phyloP scores from a whole-genome alignment of 2,797 vertebrate species.

The Sebastes steindachneri region DNA sequence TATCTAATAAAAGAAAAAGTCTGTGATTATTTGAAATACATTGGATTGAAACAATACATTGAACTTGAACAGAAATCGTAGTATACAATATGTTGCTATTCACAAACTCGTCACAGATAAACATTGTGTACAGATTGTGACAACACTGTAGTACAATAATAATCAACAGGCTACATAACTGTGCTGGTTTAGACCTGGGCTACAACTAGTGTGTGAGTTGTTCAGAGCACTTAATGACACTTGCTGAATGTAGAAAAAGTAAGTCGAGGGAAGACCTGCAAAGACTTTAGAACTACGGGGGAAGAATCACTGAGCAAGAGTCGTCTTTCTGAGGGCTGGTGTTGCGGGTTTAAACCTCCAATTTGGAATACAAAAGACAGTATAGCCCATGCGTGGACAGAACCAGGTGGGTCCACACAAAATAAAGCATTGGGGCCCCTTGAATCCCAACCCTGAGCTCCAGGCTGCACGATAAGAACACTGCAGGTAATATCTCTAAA shows the following conservation, averaged over 20 bases:
- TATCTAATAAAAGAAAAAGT: conserved; percentile 1
- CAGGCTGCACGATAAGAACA: not conserved
- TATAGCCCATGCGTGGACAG: not conserved
- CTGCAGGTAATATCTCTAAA: not conserved
- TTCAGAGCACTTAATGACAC: conserved; percentile 48
- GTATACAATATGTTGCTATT: not conserved
- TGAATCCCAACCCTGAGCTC: not conserved
- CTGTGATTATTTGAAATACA: conserved; percentile 7
- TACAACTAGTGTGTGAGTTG: conserved; percentile 16
- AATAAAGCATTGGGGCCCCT: not conserved
- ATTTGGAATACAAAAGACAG: not conserved
- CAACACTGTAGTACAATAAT: not conserved
- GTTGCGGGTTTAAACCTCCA: not conserved
- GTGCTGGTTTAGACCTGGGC: conserved; percentile 55
- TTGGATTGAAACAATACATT: not conserved
- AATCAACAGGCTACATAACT: conserved; percentile 53
- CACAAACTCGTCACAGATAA: conserved; percentile 11
- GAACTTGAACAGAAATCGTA: not conserved
- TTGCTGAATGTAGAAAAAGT: conserved; percentile 30
- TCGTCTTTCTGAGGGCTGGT: not conserved
- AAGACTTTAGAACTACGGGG: not conserved
- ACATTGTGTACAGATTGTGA: not conserved
- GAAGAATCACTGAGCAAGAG: conserved; percentile 4
- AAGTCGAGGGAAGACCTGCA: conserved; percentile 28
- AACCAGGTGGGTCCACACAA: not conserved